Percentiles rank a stretch among this genome's conserved stretches.
Conservation (phyloP, 2,113 vertebrate species). For the Bambusicola thoracicus region DNA sequence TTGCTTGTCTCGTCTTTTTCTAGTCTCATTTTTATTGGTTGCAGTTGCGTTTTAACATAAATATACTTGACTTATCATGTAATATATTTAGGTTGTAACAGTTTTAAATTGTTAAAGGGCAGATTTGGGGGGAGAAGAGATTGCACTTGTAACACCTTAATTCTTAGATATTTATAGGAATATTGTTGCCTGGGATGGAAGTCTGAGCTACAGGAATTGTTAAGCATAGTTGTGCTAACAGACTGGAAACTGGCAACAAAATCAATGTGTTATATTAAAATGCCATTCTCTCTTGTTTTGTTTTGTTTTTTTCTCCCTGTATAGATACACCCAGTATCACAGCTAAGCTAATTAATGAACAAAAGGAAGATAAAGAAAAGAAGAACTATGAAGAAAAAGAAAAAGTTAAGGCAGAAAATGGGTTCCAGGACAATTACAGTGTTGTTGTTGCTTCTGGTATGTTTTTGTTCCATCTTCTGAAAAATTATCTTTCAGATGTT, state of each 20-base stretch:
- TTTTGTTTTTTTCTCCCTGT: neutral
- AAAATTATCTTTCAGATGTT: neutral
- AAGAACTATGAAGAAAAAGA: slow-evolving; percentile 99
- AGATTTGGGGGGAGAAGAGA: neutral
- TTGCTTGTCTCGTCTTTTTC: neutral
- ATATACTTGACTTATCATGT: neutral
- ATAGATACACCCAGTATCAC: slow-evolving; percentile 98
- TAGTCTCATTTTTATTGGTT: neutral
- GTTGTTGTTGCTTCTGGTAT: slow-evolving; percentile 98
- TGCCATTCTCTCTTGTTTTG: neutral
- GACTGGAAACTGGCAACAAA: neutral
- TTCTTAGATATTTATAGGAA: neutral
- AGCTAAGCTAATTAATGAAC: slow-evolving; percentile 97
- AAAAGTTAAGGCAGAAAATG: slow-evolving; percentile 97
- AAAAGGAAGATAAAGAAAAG: slow-evolving; percentile 99
- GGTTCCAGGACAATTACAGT: slow-evolving; percentile 98
- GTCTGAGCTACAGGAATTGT: neutral
- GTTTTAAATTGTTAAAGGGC: neutral
- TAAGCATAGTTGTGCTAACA: neutral
- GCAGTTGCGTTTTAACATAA: neutral
- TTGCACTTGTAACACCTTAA: neutral
- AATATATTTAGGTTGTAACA: neutral
- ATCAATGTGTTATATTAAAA: neutral
- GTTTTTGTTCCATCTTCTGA: neutral
- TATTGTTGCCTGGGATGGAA: neutral